Percentiles rank a stretch among this genome's conserved stretches.
phyloP scores from a whole-genome alignment of 2,113 vertebrate genomes.

The human region DNA sequence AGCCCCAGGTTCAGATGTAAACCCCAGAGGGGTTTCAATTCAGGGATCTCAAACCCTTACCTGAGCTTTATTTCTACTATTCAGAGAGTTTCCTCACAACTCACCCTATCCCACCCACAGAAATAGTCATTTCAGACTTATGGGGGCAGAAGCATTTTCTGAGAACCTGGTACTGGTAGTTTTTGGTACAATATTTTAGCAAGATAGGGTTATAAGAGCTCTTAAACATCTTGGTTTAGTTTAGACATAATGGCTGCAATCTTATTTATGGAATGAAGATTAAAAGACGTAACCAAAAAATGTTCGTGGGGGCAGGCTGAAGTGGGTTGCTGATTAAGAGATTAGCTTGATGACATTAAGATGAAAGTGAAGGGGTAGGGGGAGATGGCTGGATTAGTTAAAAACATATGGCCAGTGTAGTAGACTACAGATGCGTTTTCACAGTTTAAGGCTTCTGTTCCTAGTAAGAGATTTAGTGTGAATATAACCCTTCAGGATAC shows the following conservation, averaged over 20 bases:
- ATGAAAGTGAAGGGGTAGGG: neutral
- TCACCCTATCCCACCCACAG: neutral
- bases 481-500: neutral
- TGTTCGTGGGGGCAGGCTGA: neutral
- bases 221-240: neutral
- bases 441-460: neutral
- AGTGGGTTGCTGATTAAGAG: neutral
- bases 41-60: neutral
- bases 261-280: neutral
- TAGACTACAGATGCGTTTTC: neutral
- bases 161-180: neutral
- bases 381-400: neutral
- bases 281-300: neutral
- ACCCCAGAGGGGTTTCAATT: neutral
- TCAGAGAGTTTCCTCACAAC: neutral
- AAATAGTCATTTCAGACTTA: neutral
- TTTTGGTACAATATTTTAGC: neutral
- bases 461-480: neutral
- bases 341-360: slow-evolving; percentile 18
- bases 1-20: neutral
- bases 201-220: neutral
- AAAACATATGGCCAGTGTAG: neutral
- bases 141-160: neutral
- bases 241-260: neutral
- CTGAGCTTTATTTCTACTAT: neutral